Evolutionary conservation across 2,888 invertebrate species (phyloP), one percentile per base, ranked within the genome.

Genomic region (Smittia aterrima): DNA sequence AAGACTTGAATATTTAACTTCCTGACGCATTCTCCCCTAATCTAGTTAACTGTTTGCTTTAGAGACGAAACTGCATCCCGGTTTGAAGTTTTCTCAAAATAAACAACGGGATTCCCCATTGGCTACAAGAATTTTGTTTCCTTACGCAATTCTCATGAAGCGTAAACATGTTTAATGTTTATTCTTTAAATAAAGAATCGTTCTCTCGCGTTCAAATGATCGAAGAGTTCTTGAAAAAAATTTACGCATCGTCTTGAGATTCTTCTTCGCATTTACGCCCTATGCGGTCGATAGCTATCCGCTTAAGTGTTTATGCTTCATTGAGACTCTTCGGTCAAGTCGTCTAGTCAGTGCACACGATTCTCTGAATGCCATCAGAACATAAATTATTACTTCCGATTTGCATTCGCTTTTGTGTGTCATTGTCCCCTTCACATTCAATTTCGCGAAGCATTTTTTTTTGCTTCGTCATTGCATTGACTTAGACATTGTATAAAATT

Each of bases 311-410:
- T 32, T 32, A 32, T 32, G n/a, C n/a, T n/a, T n/a, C n/a, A 3
- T 32, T 6, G 9, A 3, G 32, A 32, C 9, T 3, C 32, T 6
- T 32, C 32, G 32, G 47, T 16, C 47, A 47, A 47, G 16, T 16
- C 3, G 47, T 11, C 47, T 47, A 47, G 47, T 47, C 47, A 47
- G 47, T 32, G 32, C 32, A 32, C 32, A 32, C 32, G 32, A 32
- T n/a, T 47, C 16, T 58, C 9, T 11, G 22, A n/a, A 32, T 32
- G 32, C 32, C 4, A 32, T 32, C 32, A 58, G 20, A 18, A 70
- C 24, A 54, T 70, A 70, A 70, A 70, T 70, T 70, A 70, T 70
- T 54, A 70, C 70, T 70, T 70, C 70, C 70, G 70, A 70, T 70
- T 70, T 53, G 54, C 53, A n/a, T 32, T 70, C 27, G 47, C 24